Conservation (phyloP, 2,888 invertebrate genomes). For the Tethea ocularis region DNA sequence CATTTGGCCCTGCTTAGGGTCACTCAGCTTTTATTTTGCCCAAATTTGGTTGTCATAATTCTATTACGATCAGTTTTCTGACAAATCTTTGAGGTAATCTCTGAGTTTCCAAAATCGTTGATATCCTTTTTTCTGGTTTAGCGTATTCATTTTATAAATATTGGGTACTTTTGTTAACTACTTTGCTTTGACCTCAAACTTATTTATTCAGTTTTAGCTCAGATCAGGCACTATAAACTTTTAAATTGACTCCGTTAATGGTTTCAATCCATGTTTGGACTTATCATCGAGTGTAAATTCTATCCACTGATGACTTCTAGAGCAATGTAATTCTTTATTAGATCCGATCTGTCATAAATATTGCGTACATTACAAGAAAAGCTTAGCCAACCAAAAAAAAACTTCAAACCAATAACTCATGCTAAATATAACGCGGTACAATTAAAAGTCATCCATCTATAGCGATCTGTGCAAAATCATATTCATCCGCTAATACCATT, state of each 20-base stretch:
- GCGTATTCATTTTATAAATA: background rate
- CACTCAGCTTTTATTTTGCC: constrained; percentile 66
- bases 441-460: constrained; percentile 82
- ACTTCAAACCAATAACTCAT: constrained; percentile 81
- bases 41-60: constrained; percentile 76
- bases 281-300: no score
- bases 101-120: constrained; percentile 28
- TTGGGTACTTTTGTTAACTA: no score
- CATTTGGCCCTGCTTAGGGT: constrained; percentile 67
- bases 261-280: no score
- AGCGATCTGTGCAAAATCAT: constrained; percentile 77
- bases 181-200: no score
- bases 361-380: constrained; percentile 10
- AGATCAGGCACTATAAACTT: no score
- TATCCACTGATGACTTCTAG: no score
- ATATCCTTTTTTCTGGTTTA: background rate
- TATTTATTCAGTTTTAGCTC: no score
- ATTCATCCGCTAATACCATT: constrained; percentile 81
- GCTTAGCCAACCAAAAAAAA: constrained; percentile 36
- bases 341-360: no score
- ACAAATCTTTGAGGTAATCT: constrained; percentile 50
- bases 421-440: constrained; percentile 79
- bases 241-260: no score
- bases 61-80: constrained; percentile 50
- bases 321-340: no score